Percentiles rank a stretch among this genome's conserved stretches.
phyloP scores from a whole-genome alignment of 2,797 vertebrate species.

The Botia kubotai region DNA sequence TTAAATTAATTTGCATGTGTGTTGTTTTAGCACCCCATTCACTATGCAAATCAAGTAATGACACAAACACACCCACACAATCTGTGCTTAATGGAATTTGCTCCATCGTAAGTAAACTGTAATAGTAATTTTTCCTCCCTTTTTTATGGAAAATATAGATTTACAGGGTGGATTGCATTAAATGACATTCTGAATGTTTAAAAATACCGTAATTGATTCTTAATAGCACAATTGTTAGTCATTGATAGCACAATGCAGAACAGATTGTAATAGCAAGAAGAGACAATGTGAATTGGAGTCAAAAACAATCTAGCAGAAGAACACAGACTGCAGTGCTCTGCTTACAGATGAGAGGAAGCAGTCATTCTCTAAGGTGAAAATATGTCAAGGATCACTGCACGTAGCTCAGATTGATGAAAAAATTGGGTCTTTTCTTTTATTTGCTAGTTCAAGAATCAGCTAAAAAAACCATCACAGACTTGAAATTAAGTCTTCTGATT shows the following conservation, averaged over 20 bases:
- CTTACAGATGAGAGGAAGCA: constrained; percentile 1
- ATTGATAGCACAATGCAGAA: background rate
- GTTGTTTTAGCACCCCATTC: background rate
- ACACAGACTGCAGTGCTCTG: background rate
- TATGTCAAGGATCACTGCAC: constrained; percentile 4
- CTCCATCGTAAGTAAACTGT: background rate
- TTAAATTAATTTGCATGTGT: too few species aligned
- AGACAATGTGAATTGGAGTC: background rate
- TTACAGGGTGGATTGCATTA: background rate
- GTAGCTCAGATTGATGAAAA: background rate
- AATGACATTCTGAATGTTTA: background rate
- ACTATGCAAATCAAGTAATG: background rate
- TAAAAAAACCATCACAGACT: background rate
- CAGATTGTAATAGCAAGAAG: background rate
- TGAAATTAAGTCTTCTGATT: background rate
- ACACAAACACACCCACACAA: too few species aligned
- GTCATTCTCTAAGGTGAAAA: background rate
- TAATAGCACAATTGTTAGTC: background rate
- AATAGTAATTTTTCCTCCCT: background rate
- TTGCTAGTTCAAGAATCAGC: constrained; percentile 11
- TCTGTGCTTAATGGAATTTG: background rate
- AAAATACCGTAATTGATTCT: background rate
- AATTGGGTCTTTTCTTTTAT: constrained; percentile 1
- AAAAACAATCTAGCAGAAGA: background rate
- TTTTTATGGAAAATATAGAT: background rate